Conservation (phyloP, 2,888 invertebrate species). For the Luperina testacea region DNA sequence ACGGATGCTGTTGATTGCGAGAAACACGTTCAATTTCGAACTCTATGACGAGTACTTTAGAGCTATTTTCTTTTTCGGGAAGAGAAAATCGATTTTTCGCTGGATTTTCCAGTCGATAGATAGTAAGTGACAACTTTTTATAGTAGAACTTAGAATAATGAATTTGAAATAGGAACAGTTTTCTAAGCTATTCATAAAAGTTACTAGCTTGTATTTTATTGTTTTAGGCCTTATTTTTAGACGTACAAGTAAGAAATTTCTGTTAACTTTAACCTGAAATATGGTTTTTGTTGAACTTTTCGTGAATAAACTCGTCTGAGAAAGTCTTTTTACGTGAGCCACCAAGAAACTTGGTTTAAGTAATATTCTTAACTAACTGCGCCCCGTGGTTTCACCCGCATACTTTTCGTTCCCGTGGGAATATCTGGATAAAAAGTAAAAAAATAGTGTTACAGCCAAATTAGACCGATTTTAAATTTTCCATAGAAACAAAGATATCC, state of each 20-base stretch:
- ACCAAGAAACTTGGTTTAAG: neutral
- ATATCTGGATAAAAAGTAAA: too few relatives aligned
- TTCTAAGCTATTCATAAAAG: neutral
- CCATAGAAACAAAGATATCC: too few relatives aligned
- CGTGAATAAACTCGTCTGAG: neutral
- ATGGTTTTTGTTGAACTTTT: neutral
- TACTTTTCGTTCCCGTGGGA: too few relatives aligned
- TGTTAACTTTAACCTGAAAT: conserved; percentile 11
- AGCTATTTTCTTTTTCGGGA: neutral
- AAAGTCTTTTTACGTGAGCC: neutral
- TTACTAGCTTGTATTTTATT: neutral
- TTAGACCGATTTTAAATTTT: too few relatives aligned
- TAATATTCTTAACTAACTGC: neutral
- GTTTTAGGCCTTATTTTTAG: conserved; percentile 4
- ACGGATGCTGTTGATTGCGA: conserved; percentile 9
- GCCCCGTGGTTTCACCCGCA: too few relatives aligned
- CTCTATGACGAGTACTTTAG: neutral
- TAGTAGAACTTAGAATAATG: conserved; percentile 7
- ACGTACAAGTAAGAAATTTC: neutral
- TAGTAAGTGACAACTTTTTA: conserved; percentile 19
- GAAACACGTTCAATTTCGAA: conserved; percentile 15
- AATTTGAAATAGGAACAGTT: conserved; percentile 7
- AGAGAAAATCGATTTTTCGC: neutral
- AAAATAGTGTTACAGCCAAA: too few relatives aligned
- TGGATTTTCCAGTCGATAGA: neutral